Percentiles rank a stretch among this genome's conserved stretches.
These are phyloP conservation scores for Tipula unca DNA, from an alignment of 2,888 invertebrate species.

Conservation along the genomic window DNA sequence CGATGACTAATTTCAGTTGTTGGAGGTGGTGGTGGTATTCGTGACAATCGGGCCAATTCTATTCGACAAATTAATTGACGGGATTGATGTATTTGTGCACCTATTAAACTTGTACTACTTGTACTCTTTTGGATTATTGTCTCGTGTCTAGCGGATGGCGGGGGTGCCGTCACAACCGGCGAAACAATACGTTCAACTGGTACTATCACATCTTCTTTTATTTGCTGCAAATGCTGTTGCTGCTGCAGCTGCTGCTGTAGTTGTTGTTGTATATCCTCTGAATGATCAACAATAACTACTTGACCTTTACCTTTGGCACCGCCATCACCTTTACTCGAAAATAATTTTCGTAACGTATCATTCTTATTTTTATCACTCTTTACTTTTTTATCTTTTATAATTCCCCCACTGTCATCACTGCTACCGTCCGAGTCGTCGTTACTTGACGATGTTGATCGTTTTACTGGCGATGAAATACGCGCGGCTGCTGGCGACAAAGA, in stretches of 20 bases:
- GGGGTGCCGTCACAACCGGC: constrained; percentile 29
- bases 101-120: not conserved
- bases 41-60: constrained; percentile 18
- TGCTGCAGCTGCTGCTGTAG: not conserved
- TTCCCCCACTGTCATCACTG: constrained; percentile 28
- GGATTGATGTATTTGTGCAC: not conserved
- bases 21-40: constrained; percentile 19
- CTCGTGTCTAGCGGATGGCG: constrained; percentile 23
- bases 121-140: not conserved
- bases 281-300: constrained; percentile 60
- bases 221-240: constrained; percentile 31
- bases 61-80: constrained; percentile 21
- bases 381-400: constrained; percentile 29
- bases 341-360: constrained; percentile 56
- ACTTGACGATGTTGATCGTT: constrained; percentile 23
- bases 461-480: not conserved
- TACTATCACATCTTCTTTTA: constrained; percentile 33
- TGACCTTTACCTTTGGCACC: constrained; percentile 65
- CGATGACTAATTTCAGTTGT: not conserved
- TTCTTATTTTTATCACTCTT: constrained; percentile 60
- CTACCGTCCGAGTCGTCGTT: constrained; percentile 29
- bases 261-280: constrained; percentile 41
- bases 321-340: constrained; percentile 60
- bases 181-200: constrained; percentile 30
- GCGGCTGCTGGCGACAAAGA: not conserved